A percentile compares a stretch with the other conserved stretches of the same genome.
phyloP scores from a whole-genome alignment of 2,113 vertebrate species.

The Trinectes maculatus region DNA sequence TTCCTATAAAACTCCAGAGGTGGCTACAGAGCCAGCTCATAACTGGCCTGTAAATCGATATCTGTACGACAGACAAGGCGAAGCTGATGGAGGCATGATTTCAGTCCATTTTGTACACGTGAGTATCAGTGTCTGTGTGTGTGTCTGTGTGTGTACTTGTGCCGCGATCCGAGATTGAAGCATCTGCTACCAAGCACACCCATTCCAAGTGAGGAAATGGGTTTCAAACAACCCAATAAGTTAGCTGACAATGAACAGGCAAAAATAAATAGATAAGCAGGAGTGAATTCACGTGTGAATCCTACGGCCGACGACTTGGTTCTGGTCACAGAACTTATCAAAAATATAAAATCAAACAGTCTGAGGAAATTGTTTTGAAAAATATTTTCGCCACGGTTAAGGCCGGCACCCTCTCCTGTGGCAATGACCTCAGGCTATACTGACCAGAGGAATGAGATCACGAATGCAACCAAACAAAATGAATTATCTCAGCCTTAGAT shows the following conservation, averaged over 20 bases:
- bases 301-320: background rate
- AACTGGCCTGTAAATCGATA: slow-evolving; percentile 72
- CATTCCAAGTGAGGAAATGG: slow-evolving; percentile 71
- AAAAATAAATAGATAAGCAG: slow-evolving; percentile 40
- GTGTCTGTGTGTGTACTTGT: slow-evolving; percentile 24
- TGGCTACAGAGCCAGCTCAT: slow-evolving; percentile 66
- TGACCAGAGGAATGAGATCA: background rate
- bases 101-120: slow-evolving; percentile 18
- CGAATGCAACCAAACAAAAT: background rate
- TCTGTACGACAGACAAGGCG: slow-evolving; percentile 63
- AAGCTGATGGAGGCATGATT: slow-evolving; percentile 70
- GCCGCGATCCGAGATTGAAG: slow-evolving; percentile 62
- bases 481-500: background rate
- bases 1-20: slow-evolving; percentile 71
- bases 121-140: slow-evolving; percentile 27
- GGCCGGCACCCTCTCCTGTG: background rate
- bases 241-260: slow-evolving; percentile 58
- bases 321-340: background rate
- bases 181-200: slow-evolving; percentile 62
- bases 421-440: background rate
- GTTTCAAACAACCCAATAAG: slow-evolving; percentile 68
- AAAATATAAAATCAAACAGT: background rate
- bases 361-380: no score
- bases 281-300: slow-evolving; percentile 5
- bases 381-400: background rate